Evolutionary conservation across 2,113 vertebrate species (phyloP).

Genomic region (Scomber colias): DNA sequence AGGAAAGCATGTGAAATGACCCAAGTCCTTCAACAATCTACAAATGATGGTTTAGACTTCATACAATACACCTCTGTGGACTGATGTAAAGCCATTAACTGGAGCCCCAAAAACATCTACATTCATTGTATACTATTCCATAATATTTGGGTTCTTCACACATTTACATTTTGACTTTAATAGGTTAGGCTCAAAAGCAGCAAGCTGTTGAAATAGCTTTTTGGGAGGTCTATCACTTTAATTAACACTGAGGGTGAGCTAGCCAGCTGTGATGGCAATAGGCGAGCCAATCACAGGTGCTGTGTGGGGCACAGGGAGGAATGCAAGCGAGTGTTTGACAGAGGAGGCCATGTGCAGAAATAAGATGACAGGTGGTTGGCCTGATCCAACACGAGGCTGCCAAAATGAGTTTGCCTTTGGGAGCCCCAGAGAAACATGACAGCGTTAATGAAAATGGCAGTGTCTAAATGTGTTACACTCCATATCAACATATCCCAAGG

Average conservation of each 20-base stretch:
- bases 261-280: constrained; percentile 77
- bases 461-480: constrained; percentile 45
- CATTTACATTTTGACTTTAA: constrained; percentile 27
- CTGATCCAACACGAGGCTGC: constrained; percentile 72
- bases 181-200: constrained; percentile 28
- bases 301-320: constrained; percentile 60
- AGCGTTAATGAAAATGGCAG: constrained; percentile 73
- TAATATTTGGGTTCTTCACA: constrained; percentile 16
- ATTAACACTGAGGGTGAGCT: constrained; percentile 73
- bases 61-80: background rate
- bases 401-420: constrained; percentile 70
- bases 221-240: constrained; percentile 76
- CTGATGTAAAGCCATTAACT: background rate
- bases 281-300: constrained; percentile 75
- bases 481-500: constrained; percentile 33
- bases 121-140: background rate
- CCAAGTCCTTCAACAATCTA: background rate
- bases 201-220: constrained; percentile 56
- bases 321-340: constrained; percentile 74
- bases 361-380: constrained; percentile 79
- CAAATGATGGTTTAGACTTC: background rate
- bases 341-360: constrained; percentile 75
- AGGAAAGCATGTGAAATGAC: constrained; percentile 14
- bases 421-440: constrained; percentile 56
- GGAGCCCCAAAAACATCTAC: background rate